Evolutionary conservation across 2,888 invertebrate species (phyloP).

Genomic region (Diabrotica balteata): DNA sequence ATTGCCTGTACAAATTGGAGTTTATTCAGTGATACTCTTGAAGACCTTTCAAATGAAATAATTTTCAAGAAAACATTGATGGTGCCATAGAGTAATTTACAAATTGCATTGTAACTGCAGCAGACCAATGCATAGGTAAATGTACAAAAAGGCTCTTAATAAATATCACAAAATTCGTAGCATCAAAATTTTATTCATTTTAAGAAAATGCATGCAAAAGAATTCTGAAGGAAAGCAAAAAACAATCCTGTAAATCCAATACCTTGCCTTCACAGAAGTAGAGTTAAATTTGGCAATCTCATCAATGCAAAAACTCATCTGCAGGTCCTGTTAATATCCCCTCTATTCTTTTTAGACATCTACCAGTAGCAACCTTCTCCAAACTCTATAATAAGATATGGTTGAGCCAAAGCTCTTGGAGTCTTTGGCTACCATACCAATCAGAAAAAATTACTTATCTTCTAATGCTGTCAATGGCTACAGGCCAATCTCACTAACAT

Average conservation of each 20-base stretch:
- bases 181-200: not conserved
- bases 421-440: constrained; percentile 19
- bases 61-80: constrained; percentile 1
- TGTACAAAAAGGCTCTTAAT: constrained; percentile 9
- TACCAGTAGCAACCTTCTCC: constrained; percentile 5
- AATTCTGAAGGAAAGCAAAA: not conserved
- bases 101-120: not conserved
- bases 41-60: constrained; percentile 4
- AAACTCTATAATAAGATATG: no score
- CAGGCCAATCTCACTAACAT: constrained; percentile 1
- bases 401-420: constrained; percentile 18
- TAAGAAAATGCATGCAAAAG: not conserved
- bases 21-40: not conserved
- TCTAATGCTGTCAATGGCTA: constrained; percentile 3
- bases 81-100: not conserved
- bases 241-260: constrained; percentile 1
- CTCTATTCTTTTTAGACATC: constrained; percentile 19
- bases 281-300: constrained; percentile 13
- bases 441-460: no score
- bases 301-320: constrained; percentile 19
- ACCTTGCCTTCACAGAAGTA: no score
- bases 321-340: constrained; percentile 24
- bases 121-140: not conserved
- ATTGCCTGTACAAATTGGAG: constrained; percentile 9
- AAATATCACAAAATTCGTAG: not conserved